Base-by-base conservation (phyloP, 2,113 vertebrate species). In the Sinocyclocheilus anshuiensis region DNA sequence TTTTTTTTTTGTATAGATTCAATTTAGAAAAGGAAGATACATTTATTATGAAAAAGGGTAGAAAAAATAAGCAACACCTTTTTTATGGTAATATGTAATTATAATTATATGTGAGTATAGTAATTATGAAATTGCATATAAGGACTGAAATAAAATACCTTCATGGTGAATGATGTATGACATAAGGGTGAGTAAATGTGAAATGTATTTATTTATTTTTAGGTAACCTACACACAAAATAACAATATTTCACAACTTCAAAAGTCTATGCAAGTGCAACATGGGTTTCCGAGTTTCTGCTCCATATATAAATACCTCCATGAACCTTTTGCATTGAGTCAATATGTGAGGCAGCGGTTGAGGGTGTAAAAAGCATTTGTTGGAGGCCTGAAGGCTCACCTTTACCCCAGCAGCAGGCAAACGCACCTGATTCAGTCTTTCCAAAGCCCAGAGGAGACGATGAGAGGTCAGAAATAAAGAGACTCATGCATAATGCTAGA, bases 401-500 rank as follows among this genome's bases (percentile, higher is more conserved):
- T 81, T 81, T 48, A 67, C 59, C 59, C n/a, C 59, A 12, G 4
- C 59, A 81, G 22, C 59, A 45, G 59, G 15, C 79, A 81, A 65
- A 12, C 39, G 0, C 79, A 63, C 39, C 79, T 48, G 39, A 81
- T 65, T 81, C 36, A 65, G 61, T 65, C 9, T 29, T n/a, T 29
- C 12, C n/a, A 29, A 65, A 45, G n/a, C 39, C 39, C 59, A 81
- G 6, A 42, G 59, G 78, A 65, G 22, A 57, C 24, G 55, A 9
- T 12, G 55, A 61, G 77, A 24, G 55, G 77, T 80, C 77, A 80
- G 13, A 63, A 80, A 57, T 24, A 63, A 61, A 39, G 22, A 18
- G 29, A n/a, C 79, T 81, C 79, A 81, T 67, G 79, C 79, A 81
- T 81, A 81, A 81, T 65, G 61, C 1, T 48, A 4, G 18, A 12